These are phyloP conservation scores for Chrosomus eos DNA, from an alignment of 2,797 vertebrate species.

Conservation along the genomic window DNA sequence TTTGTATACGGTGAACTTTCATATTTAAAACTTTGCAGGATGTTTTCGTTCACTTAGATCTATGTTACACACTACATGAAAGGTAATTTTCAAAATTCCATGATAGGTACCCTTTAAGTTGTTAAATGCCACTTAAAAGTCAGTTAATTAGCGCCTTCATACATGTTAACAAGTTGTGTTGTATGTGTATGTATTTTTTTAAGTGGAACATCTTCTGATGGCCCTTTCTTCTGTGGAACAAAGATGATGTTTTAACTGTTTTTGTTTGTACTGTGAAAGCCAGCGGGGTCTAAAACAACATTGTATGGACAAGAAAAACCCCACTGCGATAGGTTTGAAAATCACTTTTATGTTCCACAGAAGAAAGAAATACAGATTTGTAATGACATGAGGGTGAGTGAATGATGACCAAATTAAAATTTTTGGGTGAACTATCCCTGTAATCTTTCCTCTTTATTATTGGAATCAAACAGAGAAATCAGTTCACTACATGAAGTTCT, in stretches of 20 bases:
- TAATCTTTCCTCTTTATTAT: background rate
- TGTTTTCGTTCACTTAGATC: too few species aligned
- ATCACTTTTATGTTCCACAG: background rate
- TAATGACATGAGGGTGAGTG: background rate
- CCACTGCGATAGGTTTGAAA: background rate
- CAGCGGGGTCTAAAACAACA: background rate
- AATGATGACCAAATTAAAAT: background rate
- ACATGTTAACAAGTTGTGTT: slow-evolving; percentile 28
- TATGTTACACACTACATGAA: too few species aligned
- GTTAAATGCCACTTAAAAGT: slow-evolving; percentile 58
- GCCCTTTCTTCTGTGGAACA: background rate
- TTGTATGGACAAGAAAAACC: background rate
- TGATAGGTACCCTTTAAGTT: too few species aligned
- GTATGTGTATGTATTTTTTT: slow-evolving; percentile 10
- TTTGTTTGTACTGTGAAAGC: background rate
- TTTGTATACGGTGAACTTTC: too few species aligned
- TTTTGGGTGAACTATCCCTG: background rate
- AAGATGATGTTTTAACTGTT: background rate
- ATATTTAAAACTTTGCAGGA: too few species aligned
- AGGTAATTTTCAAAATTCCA: too few species aligned
- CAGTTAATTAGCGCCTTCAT: slow-evolving; percentile 47
- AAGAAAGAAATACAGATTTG: background rate
- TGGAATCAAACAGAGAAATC: background rate
- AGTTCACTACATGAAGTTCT: background rate
- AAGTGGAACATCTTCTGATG: background rate